phyloP scores from a whole-genome alignment of 2,888 invertebrate genomes.

The Sarcophaga caerulescens region DNA sequence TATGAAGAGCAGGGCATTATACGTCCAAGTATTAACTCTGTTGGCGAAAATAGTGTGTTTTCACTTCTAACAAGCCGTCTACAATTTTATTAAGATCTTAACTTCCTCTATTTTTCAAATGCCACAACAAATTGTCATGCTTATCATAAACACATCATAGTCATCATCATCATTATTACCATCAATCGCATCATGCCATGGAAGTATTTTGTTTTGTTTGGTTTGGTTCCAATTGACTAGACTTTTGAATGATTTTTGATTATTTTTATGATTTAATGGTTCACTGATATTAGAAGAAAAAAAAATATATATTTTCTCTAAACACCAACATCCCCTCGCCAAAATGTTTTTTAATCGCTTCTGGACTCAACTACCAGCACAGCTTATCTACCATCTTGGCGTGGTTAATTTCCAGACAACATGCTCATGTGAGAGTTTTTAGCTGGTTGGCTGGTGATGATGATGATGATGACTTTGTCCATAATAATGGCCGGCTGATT shows the following conservation, averaged over 20 bases:
- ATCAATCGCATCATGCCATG: background rate
- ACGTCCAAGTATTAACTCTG: too few relatives aligned
- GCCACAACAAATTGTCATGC: background rate
- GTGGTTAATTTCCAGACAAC: background rate
- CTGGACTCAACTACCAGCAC: too few relatives aligned
- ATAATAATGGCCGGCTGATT: background rate
- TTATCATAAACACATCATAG: background rate
- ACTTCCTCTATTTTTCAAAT: background rate
- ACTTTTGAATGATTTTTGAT: slow-evolving; percentile 67
- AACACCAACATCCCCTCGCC: background rate
- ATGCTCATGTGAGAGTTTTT: background rate
- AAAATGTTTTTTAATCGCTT: slow-evolving; percentile 53
- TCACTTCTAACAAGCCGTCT: too few relatives aligned
- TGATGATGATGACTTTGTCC: too few relatives aligned
- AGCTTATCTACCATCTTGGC: slow-evolving; percentile 29
- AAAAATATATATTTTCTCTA: slow-evolving; percentile 17
- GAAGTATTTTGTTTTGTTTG: slow-evolving; percentile 15
- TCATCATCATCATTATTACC: slow-evolving; percentile 18
- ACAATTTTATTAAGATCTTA: too few relatives aligned
- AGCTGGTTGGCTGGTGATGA: too few relatives aligned
- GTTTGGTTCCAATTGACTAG: slow-evolving; percentile 58
- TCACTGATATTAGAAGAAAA: slow-evolving; percentile 71
- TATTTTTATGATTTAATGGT: slow-evolving; percentile 69
- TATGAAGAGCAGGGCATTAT: too few relatives aligned
- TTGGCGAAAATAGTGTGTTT: too few relatives aligned